Evolutionary conservation across 1,140 invertebrate genomes (phyloP).

Genomic region (Stratiolaelaps scimitus): DNA sequence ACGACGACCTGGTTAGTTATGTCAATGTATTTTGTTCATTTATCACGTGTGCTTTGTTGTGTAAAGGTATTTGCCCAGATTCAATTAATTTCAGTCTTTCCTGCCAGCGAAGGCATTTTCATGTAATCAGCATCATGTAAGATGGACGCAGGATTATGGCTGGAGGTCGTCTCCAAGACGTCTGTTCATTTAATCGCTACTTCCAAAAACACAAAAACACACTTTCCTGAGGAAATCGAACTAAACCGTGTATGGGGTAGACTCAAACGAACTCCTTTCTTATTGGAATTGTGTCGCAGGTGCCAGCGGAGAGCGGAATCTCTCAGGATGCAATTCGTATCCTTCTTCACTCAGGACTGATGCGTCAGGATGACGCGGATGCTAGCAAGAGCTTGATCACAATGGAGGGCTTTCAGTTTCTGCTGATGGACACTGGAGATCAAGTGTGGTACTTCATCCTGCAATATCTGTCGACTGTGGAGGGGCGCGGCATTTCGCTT

Average conservation of each 20-base stretch:
- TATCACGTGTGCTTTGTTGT: no score
- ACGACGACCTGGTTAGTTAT: no score
- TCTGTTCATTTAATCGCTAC: no score
- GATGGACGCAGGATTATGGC: no score
- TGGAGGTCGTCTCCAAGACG: no score
- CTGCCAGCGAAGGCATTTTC: no score
- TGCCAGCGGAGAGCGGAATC: conserved; percentile 62
- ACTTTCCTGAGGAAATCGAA: no score
- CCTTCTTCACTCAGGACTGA: conserved; percentile 74
- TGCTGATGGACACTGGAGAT: conserved; percentile 74
- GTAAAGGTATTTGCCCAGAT: no score
- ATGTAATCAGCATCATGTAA: no score
- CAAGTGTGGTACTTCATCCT: conserved; percentile 93
- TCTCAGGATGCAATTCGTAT: conserved; percentile 83
- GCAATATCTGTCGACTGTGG: conserved; percentile 83
- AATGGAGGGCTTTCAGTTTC: conserved; percentile 83
- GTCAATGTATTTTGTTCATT: no score
- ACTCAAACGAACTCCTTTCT: neutral
- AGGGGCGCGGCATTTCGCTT: conserved; percentile 62
- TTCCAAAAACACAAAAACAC: no score
- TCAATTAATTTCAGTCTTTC: no score
- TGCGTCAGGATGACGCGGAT: conserved; percentile 60
- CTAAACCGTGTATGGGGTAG: neutral
- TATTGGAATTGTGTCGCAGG: conserved; percentile 39
- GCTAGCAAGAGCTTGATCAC: conserved; percentile 75